Evolutionary conservation across 1,140 invertebrate genomes (phyloP).

Genomic region (Cyrtorhinus lividipennis): DNA sequence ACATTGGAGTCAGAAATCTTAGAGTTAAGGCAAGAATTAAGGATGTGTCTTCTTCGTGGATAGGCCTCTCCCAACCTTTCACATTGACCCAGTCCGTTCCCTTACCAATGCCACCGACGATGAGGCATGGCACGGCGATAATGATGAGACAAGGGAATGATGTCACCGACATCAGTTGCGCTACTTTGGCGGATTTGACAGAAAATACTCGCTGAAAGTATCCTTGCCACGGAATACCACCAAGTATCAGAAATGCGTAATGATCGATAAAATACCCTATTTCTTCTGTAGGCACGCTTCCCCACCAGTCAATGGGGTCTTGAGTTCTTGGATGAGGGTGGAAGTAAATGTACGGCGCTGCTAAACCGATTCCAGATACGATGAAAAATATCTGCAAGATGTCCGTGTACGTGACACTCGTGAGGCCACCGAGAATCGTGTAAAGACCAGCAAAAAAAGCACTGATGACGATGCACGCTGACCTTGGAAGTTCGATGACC

Average conservation of each 20-base stretch:
- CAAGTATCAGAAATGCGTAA: constrained; percentile 57
- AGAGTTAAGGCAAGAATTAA: constrained; percentile 58
- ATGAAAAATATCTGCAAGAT: constrained; percentile 67
- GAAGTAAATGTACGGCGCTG: neutral
- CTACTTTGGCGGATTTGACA: constrained; percentile 50
- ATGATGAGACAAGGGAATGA: constrained; percentile 58
- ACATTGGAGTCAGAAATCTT: constrained; percentile 52
- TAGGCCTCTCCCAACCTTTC: constrained; percentile 31
- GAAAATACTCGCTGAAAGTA: constrained; percentile 72
- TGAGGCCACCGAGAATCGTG: constrained; percentile 63
- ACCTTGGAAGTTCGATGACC: constrained; percentile 45
- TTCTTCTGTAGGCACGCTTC: constrained; percentile 38
- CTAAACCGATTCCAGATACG: constrained; percentile 46
- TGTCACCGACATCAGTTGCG: constrained; percentile 54
- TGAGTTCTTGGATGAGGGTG: constrained; percentile 29
- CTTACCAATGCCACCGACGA: constrained; percentile 58
- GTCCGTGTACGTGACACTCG: constrained; percentile 67
- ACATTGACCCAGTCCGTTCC: constrained; percentile 43
- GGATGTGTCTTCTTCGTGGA: constrained; percentile 37
- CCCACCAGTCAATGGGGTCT: constrained; percentile 43
- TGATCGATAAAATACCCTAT: constrained; percentile 52
- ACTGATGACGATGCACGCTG: constrained; percentile 46
- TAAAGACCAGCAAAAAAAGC: constrained; percentile 54
- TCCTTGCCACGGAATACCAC: constrained; percentile 75
- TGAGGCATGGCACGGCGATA: constrained; percentile 55